Conservation (phyloP, 2,888 invertebrate species). For the Carterocephalus palaemon region DNA sequence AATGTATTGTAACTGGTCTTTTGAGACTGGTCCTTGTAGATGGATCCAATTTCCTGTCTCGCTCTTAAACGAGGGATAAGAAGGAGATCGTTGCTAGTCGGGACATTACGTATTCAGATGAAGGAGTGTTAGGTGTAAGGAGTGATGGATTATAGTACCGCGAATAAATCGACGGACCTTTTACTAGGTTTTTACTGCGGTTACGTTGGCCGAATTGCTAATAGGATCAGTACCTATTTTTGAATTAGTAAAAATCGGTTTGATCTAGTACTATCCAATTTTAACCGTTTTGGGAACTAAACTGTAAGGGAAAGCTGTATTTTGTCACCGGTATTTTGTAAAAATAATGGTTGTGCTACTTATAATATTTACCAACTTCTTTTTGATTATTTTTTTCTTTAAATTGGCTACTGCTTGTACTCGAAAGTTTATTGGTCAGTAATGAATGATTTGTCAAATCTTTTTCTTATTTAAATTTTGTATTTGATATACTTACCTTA, state of each 20-base stretch:
- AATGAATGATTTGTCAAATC: no score
- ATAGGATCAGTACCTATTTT: not conserved
- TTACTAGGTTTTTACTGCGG: constrained; percentile 5
- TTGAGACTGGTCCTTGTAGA: constrained; percentile 9
- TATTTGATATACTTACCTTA: no score
- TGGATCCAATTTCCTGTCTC: constrained; percentile 8
- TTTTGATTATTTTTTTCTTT: no score
- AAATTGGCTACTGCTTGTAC: no score
- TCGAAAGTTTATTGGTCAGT: no score
- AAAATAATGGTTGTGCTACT: constrained; percentile 8
- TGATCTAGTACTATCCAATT: not conserved
- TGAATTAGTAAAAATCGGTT: not conserved
- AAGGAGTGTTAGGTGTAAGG: constrained; percentile 13
- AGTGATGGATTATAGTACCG: constrained; percentile 15
- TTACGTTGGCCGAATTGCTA: constrained; percentile 2
- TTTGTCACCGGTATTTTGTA: constrained; percentile 1
- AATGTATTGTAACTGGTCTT: constrained; percentile 14
- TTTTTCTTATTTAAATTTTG: no score
- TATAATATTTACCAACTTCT: no score
- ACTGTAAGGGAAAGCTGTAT: not conserved
- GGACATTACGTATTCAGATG: constrained; percentile 23
- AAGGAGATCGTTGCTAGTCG: not conserved
- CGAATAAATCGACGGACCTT: constrained; percentile 12
- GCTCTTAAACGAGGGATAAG: not conserved
- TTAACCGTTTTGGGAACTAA: not conserved